These are phyloP conservation scores for Idaea straminata DNA, from an alignment of 2,888 invertebrate species.

Conservation along the genomic window DNA sequence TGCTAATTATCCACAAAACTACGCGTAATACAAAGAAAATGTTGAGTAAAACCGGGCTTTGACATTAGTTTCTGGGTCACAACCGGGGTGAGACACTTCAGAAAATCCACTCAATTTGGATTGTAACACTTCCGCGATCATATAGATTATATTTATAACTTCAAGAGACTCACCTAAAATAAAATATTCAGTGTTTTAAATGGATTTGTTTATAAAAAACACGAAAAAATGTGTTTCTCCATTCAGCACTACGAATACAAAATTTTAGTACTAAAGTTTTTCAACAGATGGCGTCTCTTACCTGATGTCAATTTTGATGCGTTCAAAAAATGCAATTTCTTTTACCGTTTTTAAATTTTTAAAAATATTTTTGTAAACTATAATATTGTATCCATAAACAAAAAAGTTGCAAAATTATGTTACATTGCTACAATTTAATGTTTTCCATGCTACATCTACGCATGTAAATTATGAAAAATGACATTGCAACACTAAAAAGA, in stretches of 20 bases:
- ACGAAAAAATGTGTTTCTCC: slow-evolving; percentile 76
- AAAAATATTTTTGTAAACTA: background rate
- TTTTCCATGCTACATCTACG: background rate
- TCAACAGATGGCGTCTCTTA: slow-evolving; percentile 50
- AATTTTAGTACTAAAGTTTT: slow-evolving; percentile 68
- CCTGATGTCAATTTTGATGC: slow-evolving; percentile 12
- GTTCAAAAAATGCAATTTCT: slow-evolving; percentile 20
- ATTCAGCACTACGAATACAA: slow-evolving; percentile 80
- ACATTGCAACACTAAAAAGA: slow-evolving; percentile 4
- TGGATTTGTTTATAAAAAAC: slow-evolving; percentile 75
- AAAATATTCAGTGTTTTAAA: slow-evolving; percentile 67
- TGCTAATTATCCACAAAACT: slow-evolving; percentile 37
- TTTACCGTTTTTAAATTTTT: slow-evolving; percentile 29
- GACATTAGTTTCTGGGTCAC: slow-evolving; percentile 75
- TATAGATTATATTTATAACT: slow-evolving; percentile 25
- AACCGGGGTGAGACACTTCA: slow-evolving; percentile 56
- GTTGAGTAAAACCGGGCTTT: slow-evolving; percentile 70
- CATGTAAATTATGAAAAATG: background rate
- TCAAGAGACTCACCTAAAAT: slow-evolving; percentile 66
- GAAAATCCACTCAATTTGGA: slow-evolving; percentile 44
- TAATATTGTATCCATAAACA: background rate
- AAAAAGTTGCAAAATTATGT: background rate
- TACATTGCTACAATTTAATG: background rate
- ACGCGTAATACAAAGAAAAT: slow-evolving; percentile 52
- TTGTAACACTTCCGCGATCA: slow-evolving; percentile 27